Evolutionary conservation across 2,888 invertebrate genomes (phyloP).

Genomic region (Erebia aethiops): DNA sequence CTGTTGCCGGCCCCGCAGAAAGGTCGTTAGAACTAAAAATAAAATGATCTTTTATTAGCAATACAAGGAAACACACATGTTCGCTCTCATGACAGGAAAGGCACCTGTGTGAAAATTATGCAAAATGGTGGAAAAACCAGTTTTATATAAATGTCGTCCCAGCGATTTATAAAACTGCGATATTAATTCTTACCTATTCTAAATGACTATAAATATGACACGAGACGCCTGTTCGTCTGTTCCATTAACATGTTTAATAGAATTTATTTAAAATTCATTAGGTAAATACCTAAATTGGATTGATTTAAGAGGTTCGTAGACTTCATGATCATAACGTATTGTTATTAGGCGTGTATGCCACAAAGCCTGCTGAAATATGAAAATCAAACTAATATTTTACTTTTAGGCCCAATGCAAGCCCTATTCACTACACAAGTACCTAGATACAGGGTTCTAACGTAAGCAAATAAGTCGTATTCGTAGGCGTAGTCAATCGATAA

Average conservation of each 20-base stretch:
- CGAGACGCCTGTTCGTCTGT: conserved; percentile 34
- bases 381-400: no score
- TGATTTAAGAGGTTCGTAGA: no score
- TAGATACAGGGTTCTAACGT: no score
- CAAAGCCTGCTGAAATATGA: no score
- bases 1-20: neutral
- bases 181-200: conserved; percentile 38
- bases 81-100: conserved; percentile 42
- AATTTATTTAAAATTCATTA: neutral
- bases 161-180: conserved; percentile 32
- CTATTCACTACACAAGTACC: no score
- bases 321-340: no score
- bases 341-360: no score
- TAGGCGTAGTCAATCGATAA: no score
- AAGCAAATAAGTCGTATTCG: no score
- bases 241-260: conserved; percentile 14
- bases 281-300: no score
- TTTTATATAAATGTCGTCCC: conserved; percentile 39
- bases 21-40: conserved; percentile 13
- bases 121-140: conserved; percentile 42
- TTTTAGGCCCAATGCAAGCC: no score
- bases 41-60: conserved; percentile 12
- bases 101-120: conserved; percentile 43
- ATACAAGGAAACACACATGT: conserved; percentile 33
- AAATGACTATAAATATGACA: conserved; percentile 39